These are phyloP conservation scores for Linnaemya vulpina DNA, from an alignment of 2,888 invertebrate genomes.

Conservation along the genomic window DNA sequence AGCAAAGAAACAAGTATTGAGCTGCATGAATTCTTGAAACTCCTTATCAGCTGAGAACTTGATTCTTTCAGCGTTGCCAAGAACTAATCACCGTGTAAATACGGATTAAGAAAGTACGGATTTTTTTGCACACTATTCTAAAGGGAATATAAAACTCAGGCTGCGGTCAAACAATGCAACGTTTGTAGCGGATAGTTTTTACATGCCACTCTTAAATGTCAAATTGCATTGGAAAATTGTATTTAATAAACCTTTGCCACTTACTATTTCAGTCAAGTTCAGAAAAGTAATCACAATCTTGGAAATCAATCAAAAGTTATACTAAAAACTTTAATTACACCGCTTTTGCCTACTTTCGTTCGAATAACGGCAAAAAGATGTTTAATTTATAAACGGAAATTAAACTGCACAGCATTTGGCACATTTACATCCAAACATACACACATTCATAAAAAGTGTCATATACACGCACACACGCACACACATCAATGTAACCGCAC, in stretches of 20 bases:
- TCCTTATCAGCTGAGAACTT: no score
- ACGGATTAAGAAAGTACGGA: no score
- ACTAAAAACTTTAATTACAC: slow-evolving; percentile 21
- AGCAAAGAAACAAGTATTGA: no score
- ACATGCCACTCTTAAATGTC: neutral
- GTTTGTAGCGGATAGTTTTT: no score
- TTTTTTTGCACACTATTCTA: no score
- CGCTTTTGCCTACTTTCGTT: neutral
- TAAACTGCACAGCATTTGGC: slow-evolving; percentile 25
- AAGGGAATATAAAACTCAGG: no score
- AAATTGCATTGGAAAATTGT: no score
- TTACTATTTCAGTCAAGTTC: neutral
- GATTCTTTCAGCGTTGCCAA: no score
- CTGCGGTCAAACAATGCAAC: no score
- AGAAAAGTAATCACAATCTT: neutral
- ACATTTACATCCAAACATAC: neutral
- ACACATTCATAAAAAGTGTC: neutral
- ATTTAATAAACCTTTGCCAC: neutral
- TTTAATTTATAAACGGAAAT: slow-evolving; percentile 47
- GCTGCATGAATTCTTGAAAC: no score
- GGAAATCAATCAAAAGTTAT: slow-evolving; percentile 31
- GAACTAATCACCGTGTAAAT: no score
- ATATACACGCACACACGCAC: neutral
- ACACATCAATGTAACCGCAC: slow-evolving; percentile 3
- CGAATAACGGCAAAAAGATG: neutral